Evolutionary conservation across 2,797 vertebrate genomes (phyloP).

Genomic region (Paramormyrops hopkinsi): DNA sequence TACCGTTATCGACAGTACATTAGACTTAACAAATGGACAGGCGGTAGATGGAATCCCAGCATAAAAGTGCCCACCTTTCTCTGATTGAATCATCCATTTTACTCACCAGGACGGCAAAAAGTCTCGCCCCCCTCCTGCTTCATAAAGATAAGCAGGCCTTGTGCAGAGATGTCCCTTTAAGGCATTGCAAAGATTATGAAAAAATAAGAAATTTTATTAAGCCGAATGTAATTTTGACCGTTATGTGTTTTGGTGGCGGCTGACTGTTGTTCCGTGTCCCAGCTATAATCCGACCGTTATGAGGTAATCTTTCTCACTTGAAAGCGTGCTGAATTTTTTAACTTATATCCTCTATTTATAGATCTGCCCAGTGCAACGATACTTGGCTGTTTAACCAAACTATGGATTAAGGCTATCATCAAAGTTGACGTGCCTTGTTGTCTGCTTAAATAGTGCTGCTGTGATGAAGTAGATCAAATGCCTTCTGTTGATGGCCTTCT

Average conservation of each 20-base stretch:
- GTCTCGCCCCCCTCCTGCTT: not conserved
- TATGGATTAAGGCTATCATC: constrained; percentile 17
- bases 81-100: not conserved
- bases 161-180: constrained; percentile 2
- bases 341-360: constrained; percentile 22
- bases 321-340: constrained; percentile 21
- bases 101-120: not conserved
- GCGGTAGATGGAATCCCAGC: not conserved
- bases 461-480: not conserved
- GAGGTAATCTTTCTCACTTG: constrained; percentile 18
- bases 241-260: not conserved
- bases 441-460: not conserved
- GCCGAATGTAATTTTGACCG: not conserved
- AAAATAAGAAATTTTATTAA: constrained; percentile 10
- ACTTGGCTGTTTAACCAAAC: constrained; percentile 14
- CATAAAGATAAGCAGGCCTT: constrained; percentile 3
- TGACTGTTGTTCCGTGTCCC: not conserved
- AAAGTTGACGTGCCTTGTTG: constrained; percentile 2
- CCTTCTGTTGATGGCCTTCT: not conserved
- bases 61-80: not conserved
- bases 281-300: constrained; percentile 4
- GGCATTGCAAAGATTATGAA: not conserved
- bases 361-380: constrained; percentile 6
- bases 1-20: constrained; percentile 6
- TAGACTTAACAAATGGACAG: constrained; percentile 1